A percentile compares a stretch with the other conserved stretches of the same genome.
Conservation (phyloP, 2,888 invertebrate genomes). For the Hydroisotoma schaefferi region DNA sequence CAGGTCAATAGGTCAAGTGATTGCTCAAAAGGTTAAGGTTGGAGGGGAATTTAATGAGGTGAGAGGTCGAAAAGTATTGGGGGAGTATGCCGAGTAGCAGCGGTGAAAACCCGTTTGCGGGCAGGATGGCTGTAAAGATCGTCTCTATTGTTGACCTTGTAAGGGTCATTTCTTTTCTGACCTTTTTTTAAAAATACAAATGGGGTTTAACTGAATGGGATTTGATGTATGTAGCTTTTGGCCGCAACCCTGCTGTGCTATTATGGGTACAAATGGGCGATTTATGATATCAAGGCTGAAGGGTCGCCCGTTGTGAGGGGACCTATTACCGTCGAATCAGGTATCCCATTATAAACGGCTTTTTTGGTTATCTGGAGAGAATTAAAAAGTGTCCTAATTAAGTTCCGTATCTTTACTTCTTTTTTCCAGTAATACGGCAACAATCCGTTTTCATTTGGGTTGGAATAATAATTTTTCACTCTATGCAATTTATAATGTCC, state of each 20-base stretch:
- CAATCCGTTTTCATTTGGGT: conserved; percentile 37
- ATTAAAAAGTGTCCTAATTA: background rate
- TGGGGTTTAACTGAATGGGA: background rate
- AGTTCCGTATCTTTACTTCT: background rate
- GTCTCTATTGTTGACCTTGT: conserved; percentile 37
- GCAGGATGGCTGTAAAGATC: conserved; percentile 35
- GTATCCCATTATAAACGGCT: conserved; percentile 13
- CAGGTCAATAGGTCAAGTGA: too few relatives aligned
- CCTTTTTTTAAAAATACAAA: background rate
- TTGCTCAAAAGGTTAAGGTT: too few relatives aligned
- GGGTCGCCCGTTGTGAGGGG: conserved; percentile 21
- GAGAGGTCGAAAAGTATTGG: too few relatives aligned
- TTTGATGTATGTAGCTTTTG: conserved; percentile 32
- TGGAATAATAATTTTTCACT: conserved; percentile 36
- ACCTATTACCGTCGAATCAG: conserved; percentile 38
- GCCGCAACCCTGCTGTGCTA: conserved; percentile 43
- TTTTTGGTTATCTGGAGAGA: background rate
- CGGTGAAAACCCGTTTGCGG: conserved; percentile 29
- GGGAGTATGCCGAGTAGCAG: conserved; percentile 7
- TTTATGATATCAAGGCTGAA: conserved; percentile 22
- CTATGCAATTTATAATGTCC: conserved; percentile 39
- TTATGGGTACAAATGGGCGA: conserved; percentile 38
- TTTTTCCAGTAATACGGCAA: conserved; percentile 31
- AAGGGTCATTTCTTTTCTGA: conserved; percentile 7
- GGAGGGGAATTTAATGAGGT: background rate